Conservation (phyloP, 2,888 invertebrate genomes). For the Dryadula phaetusa region DNA sequence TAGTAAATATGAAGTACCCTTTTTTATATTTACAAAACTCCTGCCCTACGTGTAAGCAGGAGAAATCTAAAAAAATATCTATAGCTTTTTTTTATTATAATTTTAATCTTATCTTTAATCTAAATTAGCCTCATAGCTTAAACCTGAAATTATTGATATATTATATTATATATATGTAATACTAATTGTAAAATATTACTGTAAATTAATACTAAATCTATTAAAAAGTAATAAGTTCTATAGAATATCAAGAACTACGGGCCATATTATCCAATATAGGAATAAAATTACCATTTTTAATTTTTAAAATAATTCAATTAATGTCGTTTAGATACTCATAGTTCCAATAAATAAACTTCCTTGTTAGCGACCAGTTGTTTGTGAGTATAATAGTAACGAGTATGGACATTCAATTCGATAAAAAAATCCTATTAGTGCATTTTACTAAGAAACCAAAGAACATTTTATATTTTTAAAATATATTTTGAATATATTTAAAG, state of each 20-base stretch:
- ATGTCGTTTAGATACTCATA: background rate
- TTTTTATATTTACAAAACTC: no score
- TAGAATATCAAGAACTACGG: background rate
- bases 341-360: conserved; percentile 6
- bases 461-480: background rate
- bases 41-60: no score
- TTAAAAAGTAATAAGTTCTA: background rate
- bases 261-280: background rate
- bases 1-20: no score
- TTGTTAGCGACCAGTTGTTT: background rate
- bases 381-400: no score
- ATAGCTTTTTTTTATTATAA: no score
- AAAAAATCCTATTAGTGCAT: background rate
- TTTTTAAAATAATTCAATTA: background rate
- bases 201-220: background rate
- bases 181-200: background rate
- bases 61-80: no score
- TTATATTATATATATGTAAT: no score
- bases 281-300: background rate
- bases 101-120: no score
- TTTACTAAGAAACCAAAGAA: background rate
- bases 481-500: background rate
- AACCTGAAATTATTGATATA: no score
- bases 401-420: background rate
- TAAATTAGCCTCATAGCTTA: no score